These are phyloP conservation scores for Labia minor DNA, from an alignment of 2,888 invertebrate genomes.

Conservation along the genomic window DNA sequence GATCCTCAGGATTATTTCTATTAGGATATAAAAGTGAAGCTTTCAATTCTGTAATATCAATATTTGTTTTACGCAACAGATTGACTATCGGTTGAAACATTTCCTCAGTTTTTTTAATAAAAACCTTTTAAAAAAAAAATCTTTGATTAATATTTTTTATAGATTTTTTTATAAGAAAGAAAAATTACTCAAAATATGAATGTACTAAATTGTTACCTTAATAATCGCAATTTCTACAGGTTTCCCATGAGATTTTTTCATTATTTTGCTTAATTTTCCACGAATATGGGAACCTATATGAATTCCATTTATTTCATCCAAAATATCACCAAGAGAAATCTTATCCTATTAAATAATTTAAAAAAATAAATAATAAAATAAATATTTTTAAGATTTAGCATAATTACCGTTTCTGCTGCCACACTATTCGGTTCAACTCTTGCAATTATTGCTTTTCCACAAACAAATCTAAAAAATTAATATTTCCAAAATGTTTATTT, in stretches of 20 bases:
- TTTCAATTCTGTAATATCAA: conserved; percentile 31
- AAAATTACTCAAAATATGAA: neutral
- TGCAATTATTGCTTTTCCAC: conserved; percentile 47
- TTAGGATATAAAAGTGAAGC: conserved; percentile 14
- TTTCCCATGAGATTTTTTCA: conserved; percentile 38
- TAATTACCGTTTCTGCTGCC: conserved; percentile 51
- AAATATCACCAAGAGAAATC: conserved; percentile 49
- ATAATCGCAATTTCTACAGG: conserved; percentile 42
- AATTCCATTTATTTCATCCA: conserved; percentile 51
- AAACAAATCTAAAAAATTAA: conserved; percentile 44
- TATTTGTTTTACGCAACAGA: conserved; percentile 33
- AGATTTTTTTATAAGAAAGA: neutral
- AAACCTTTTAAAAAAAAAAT: conserved; percentile 29
- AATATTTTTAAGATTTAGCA: conserved; percentile 21
- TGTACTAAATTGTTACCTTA: conserved; percentile 40
- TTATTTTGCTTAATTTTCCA: conserved; percentile 40
- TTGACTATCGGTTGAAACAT: conserved; percentile 40
- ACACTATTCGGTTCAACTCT: conserved; percentile 48
- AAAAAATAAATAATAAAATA: conserved; percentile 21
- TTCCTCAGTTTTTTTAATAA: conserved; percentile 34
- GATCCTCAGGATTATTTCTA: neutral
- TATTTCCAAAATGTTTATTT: too few relatives aligned
- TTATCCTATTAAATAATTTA: conserved; percentile 38
- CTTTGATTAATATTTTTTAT: too few relatives aligned
- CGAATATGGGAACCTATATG: conserved; percentile 39